A percentile compares a stretch with the other conserved stretches of the same genome.
Evolutionary conservation across 2,113 vertebrate species (phyloP).

Genomic region (Anolis carolinensis): DNA sequence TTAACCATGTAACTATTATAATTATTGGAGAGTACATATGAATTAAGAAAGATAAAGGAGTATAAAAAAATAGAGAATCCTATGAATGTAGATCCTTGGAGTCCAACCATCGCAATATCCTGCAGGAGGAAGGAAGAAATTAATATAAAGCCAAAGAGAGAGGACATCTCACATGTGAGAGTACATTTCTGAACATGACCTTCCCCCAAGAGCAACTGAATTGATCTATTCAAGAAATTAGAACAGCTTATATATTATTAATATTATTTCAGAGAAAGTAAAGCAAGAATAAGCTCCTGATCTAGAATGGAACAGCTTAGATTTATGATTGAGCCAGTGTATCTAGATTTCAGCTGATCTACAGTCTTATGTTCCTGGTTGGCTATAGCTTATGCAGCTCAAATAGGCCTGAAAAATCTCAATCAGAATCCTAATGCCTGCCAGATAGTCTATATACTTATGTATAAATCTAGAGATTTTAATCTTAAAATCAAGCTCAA

Average conservation of each 20-base stretch:
- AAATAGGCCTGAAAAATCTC: background rate
- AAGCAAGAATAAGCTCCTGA: background rate
- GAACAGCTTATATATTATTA: background rate
- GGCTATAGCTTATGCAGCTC: background rate
- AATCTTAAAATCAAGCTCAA: too few relatives aligned
- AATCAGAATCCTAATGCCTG: background rate
- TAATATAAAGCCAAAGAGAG: background rate
- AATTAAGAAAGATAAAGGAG: background rate
- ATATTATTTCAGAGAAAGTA: background rate
- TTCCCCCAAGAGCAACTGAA: background rate
- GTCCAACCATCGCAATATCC: background rate
- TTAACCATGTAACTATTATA: constrained; percentile 5
- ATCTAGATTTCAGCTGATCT: background rate
- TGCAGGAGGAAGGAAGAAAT: background rate
- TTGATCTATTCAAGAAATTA: background rate
- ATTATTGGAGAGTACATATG: background rate
- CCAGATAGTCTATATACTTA: too few relatives aligned
- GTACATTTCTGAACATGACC: background rate
- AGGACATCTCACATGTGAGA: background rate
- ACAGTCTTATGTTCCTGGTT: background rate
- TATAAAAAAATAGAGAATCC: background rate
- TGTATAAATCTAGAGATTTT: too few relatives aligned
- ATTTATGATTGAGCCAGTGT: background rate
- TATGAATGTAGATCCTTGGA: background rate
- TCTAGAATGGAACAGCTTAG: background rate